phyloP scores from a whole-genome alignment of 2,888 invertebrate genomes.

The Glyphotaelius pellucidus region DNA sequence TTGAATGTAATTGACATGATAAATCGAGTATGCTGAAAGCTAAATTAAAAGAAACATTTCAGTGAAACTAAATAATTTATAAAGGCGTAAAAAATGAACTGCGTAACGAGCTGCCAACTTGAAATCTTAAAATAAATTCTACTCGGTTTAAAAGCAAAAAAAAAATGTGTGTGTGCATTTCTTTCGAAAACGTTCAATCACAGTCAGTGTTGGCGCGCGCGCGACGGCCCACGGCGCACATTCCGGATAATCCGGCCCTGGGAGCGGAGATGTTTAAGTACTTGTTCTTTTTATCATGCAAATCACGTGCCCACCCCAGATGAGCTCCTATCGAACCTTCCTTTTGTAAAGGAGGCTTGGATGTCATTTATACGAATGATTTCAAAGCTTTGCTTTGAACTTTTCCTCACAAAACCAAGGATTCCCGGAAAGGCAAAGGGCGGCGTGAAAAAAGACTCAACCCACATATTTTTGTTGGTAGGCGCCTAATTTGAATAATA shows the following conservation, averaged over 20 bases:
- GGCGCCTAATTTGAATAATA: slow-evolving; percentile 53
- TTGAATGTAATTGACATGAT: too few species aligned
- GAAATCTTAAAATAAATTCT: background rate
- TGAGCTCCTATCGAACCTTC: slow-evolving; percentile 56
- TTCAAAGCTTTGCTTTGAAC: slow-evolving; percentile 61
- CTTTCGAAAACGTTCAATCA: slow-evolving; percentile 30
- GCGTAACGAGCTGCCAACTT: background rate
- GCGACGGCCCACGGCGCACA: background rate
- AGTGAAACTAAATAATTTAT: background rate
- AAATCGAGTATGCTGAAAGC: background rate
- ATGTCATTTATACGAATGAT: slow-evolving; percentile 63
- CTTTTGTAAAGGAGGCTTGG: slow-evolving; percentile 53
- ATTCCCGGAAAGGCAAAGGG: slow-evolving; percentile 24
- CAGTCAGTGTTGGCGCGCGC: slow-evolving; percentile 16
- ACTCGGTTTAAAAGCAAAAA: background rate
- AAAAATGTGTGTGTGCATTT: slow-evolving; percentile 29
- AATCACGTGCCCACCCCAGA: slow-evolving; percentile 53
- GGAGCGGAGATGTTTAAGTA: background rate
- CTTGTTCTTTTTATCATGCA: slow-evolving; percentile 63
- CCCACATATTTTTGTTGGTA: slow-evolving; percentile 51
- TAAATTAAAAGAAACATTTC: background rate
- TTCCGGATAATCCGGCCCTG: slow-evolving; percentile 19
- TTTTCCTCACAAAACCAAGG: slow-evolving; percentile 45
- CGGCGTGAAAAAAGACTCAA: slow-evolving; percentile 42
- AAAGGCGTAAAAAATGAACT: background rate